A percentile compares a stretch with the other conserved stretches of the same genome.
These are phyloP conservation scores for Anser cygnoides DNA, from an alignment of 2,113 vertebrate species.

Conservation along the genomic window DNA sequence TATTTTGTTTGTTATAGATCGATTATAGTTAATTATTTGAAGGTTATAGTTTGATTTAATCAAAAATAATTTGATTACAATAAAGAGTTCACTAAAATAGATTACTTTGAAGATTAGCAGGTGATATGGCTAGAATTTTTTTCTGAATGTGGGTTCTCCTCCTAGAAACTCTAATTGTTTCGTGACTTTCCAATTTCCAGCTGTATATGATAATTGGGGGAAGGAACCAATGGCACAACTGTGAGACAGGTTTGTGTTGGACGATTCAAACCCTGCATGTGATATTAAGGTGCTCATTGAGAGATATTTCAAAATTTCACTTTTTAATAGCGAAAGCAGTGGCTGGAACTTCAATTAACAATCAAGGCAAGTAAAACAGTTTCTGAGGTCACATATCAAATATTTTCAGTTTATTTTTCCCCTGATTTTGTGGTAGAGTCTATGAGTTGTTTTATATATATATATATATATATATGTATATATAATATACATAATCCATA, in stretches of 20 bases:
- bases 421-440: neutral
- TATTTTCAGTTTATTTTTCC: neutral
- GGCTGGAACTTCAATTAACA: neutral
- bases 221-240: neutral
- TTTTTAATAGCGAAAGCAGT: neutral
- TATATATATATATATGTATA: too few relatives aligned
- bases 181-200: neutral
- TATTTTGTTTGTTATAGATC: neutral
- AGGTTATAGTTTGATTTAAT: neutral
- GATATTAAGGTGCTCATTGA: rapidly evolving
- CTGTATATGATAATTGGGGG: neutral
- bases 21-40: neutral
- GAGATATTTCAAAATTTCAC: too few relatives aligned
- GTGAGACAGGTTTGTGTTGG: neutral
- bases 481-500: too few relatives aligned
- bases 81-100: neutral
- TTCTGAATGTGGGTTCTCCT: neutral
- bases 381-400: neutral
- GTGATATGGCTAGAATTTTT: neutral
- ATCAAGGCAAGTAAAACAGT: neutral
- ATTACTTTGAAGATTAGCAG: neutral
- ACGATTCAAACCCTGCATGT: rapidly evolving
- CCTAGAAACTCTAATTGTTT: neutral
- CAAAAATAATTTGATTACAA: neutral
- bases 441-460: neutral